Evolutionary conservation across 1,140 invertebrate genomes (phyloP).

Genomic region (Drosophila willistoni): DNA sequence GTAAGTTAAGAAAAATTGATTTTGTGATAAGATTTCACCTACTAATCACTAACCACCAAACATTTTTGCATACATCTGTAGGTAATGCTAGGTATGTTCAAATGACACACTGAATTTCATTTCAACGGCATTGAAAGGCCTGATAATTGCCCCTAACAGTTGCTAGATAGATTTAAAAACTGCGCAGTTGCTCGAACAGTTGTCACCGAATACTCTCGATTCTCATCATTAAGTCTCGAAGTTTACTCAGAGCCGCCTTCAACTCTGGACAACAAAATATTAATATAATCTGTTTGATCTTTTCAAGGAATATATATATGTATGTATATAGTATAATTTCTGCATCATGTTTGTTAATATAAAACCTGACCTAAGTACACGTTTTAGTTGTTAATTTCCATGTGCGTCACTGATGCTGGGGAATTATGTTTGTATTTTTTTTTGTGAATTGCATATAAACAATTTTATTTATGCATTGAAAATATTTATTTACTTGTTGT

Average conservation of each 20-base stretch:
- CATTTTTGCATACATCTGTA: not conserved
- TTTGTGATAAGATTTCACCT: not conserved
- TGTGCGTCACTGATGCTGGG: not conserved
- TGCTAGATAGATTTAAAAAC: conserved; percentile 11
- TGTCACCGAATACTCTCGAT: conserved; percentile 8
- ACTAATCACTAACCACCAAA: not conserved
- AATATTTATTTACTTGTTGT: conserved; percentile 23
- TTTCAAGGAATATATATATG: not conserved
- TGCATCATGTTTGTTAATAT: conserved; percentile 27
- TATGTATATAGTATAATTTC: not conserved
- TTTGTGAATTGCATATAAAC: not conserved
- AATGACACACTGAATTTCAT: not conserved
- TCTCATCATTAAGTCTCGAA: conserved; percentile 1
- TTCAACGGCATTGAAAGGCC: not conserved
- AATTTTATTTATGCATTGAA: conserved; percentile 12
- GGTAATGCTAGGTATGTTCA: not conserved
- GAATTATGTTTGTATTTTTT: not conserved
- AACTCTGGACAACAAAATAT: not conserved
- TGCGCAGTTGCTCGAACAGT: conserved; percentile 9
- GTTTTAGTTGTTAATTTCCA: conserved; percentile 37
- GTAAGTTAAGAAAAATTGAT: not conserved
- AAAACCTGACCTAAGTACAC: conserved; percentile 47
- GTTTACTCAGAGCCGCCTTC: not conserved
- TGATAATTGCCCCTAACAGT: conserved; percentile 2
- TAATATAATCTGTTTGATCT: not conserved